Base-by-base conservation (phyloP, 2,888 invertebrate species). In the Melinaea marsaeus region DNA sequence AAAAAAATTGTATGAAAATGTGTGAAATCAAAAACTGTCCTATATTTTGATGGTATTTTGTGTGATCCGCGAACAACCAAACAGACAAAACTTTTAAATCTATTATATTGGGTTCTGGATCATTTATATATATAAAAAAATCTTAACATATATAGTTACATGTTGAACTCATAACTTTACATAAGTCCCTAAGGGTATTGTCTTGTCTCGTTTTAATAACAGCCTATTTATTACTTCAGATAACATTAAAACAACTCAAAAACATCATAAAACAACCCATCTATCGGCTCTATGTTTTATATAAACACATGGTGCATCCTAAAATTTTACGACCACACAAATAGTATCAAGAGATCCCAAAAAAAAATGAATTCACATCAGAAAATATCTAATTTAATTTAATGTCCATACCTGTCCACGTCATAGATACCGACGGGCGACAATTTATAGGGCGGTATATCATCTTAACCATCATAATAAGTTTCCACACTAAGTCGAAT, bases 401-500 rank as follows among this genome's bases (percentile, higher is more conserved):
- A 79, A 84, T 79, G 80, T 75, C 75, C 72, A 77, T 79, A 81
- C 82, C 84, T 84, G 84, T 83, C 83, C 73, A 69, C 81, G 78
- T 80, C 82, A 83, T 83, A 84, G 83, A 82, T 80, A 77, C 83
- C 80, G 74, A 78, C 84, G 77, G 71, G 75, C 71, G 68, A 72
- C 71, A 77, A 86, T 85, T 86, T 86, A 87, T 85, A 76, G 80
- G 74, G 78, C 77, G 78, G 78, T 85, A 84, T 83, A 86, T 86
- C 85, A 85, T 83, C 78, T 74, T 79, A 79, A 77, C 74, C 73
- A 72, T 76, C 77, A 78, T 81, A 80, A 81, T 82, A 81, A 83
- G 77, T 80, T 80, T 79, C 76, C 73, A 70, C 71, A 74, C 73
- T 80, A 81, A 82, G 79, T 81, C 76, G 74, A 79, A 83, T 83